phyloP scores from a whole-genome alignment of 2,113 vertebrate species.

The Varanus komodoensis region DNA sequence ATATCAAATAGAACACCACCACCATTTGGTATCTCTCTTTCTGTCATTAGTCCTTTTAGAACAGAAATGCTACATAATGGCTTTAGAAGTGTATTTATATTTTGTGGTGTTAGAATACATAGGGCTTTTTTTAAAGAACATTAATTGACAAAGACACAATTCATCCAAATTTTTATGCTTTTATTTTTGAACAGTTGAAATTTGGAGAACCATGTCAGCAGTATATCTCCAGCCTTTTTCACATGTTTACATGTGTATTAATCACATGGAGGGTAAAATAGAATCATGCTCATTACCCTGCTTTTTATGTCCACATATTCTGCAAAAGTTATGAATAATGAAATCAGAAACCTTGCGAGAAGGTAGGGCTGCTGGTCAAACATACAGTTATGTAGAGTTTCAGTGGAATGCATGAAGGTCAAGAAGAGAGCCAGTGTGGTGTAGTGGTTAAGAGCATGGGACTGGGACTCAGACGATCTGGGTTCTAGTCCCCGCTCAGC shows the following conservation, averaged over 20 bases:
- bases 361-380: not conserved
- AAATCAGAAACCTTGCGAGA: not conserved
- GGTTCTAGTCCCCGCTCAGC: too few relatives aligned
- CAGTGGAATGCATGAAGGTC: too few relatives aligned
- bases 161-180: not conserved
- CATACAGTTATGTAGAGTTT: not conserved
- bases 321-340: not conserved
- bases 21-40: not conserved
- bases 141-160: not conserved
- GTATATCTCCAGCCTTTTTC: not conserved
- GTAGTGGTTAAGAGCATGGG: too few relatives aligned
- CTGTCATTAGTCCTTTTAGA: not conserved
- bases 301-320: not conserved
- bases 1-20: not conserved
- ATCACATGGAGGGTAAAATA: not conserved
- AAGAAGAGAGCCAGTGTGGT: too few relatives aligned
- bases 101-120: not conserved
- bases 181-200: not conserved
- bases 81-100: conserved; percentile 18
- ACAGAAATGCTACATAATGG: not conserved
- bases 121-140: not conserved
- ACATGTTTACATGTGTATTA: not conserved
- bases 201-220: not conserved
- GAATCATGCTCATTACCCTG: not conserved
- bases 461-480: too few relatives aligned